Evolutionary conservation across 2,113 vertebrate species (phyloP), one percentile per base, ranked within the genome.

Genomic region (Gnathonemus longibarbis): DNA sequence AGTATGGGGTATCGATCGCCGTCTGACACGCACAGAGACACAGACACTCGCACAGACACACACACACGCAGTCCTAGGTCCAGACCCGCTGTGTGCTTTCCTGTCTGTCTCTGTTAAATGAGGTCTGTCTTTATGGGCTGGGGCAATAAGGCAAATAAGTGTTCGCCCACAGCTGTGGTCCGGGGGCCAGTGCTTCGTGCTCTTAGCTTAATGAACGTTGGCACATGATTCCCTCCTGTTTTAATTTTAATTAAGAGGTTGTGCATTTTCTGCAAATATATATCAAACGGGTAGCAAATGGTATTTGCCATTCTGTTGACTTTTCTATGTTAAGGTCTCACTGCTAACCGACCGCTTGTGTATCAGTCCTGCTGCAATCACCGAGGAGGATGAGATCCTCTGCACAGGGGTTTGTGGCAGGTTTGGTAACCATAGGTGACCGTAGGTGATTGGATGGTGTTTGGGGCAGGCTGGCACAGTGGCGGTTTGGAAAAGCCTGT

Each of bases 61-160:
- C 39, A 88, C 87, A 91, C 88, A 88, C 21, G 90, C 84, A 24
- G 52, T 49, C 15, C 24, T 56, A 39, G 11, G 31, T 19, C 74
- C 35, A 42, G 35, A 80, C 74, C 35, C 1, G 35, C 35, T 80
- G 35, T 39, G 31, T 39, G 9, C 9, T 80, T 70, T 84, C 87
- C 89, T 90, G 91, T 87, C 91, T 84, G 45, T 92, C 66, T 90
- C 92, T 90, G 85, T 91, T 93, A 93, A 94, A 94, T 92, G 93
- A 92, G 87, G 85, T 91, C 84, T 91, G 89, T 91, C 89, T 94
- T 94, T 92, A 91, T 92, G 90, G 91, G 91, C 91, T 92, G 92
- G 91, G 91, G 91, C 91, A 90, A 91, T 95, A 95, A 94, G 95
- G 90, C 84, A 90, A 93, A 42, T 31, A 46, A 3, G 31, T 31